Evolutionary conservation across 2,113 vertebrate genomes (phyloP).

Genomic region (Pachyramphus minor): DNA sequence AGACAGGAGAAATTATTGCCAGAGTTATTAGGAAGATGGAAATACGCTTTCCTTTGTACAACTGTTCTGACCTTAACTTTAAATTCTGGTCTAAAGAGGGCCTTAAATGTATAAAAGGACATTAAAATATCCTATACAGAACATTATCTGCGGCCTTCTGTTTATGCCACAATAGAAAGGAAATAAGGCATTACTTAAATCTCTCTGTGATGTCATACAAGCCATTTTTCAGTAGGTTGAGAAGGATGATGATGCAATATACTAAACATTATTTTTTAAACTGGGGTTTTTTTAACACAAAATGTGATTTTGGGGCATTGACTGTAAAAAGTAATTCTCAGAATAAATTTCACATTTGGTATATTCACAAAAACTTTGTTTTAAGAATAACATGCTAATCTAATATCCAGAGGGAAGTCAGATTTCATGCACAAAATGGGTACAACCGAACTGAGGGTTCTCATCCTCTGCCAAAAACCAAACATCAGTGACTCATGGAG

Average conservation of each 20-base stretch:
- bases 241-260: not conserved
- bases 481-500: not conserved
- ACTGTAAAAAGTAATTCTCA: not conserved
- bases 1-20: not conserved
- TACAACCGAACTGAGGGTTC: not conserved
- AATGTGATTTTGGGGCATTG: not conserved
- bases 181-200: not conserved
- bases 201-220: not conserved
- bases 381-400: not conserved
- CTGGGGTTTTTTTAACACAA: not conserved
- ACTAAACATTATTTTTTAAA: not conserved
- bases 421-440: not conserved
- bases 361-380: not conserved
- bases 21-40: not conserved
- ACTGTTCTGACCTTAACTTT: not conserved
- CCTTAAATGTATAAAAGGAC: not conserved
- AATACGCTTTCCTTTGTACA: not conserved
- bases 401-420: not conserved
- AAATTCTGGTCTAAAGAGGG: not conserved
- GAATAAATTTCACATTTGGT: not conserved
- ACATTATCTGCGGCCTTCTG: not conserved
- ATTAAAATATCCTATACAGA: not conserved
- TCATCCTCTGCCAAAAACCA: not conserved
- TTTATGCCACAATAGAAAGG: not conserved
- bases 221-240: not conserved